Percentiles rank a stretch among this genome's conserved stretches.
These are phyloP conservation scores for Drosophila formosana DNA, from an alignment of 2,888 invertebrate species.

Conservation along the genomic window DNA sequence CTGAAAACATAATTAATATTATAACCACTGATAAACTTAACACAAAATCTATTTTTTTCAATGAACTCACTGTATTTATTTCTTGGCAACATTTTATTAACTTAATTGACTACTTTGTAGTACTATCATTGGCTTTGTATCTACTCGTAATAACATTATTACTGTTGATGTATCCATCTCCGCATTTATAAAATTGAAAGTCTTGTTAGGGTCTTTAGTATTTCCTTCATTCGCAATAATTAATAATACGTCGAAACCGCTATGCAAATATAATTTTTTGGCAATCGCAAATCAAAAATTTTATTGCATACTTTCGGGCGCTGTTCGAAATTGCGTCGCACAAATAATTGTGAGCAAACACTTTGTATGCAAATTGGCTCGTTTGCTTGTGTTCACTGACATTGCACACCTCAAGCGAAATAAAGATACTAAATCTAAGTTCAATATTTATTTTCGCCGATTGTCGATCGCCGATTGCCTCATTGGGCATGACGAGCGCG, in stretches of 20 bases:
- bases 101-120: too few species aligned
- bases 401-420: slow-evolving; percentile 44
- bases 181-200: not conserved
- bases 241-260: not conserved
- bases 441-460: slow-evolving; percentile 29
- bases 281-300: not conserved
- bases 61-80: too few species aligned
- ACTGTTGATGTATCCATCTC: not conserved
- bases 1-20: too few species aligned
- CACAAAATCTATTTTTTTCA: too few species aligned
- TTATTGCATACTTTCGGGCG: slow-evolving; percentile 57
- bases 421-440: slow-evolving; percentile 25
- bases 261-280: not conserved
- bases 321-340: not conserved
- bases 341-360: slow-evolving; percentile 5
- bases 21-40: too few species aligned
- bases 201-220: not conserved
- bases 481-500: slow-evolving; percentile 49
- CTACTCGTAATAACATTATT: not conserved
- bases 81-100: too few species aligned
- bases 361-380: slow-evolving; percentile 54
- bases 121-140: too few species aligned
- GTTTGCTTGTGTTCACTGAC: slow-evolving; percentile 37
- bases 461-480: slow-evolving; percentile 32
- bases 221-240: not conserved